Conservation (phyloP, 2,888 invertebrate genomes). For the Halocaridina rubra region DNA sequence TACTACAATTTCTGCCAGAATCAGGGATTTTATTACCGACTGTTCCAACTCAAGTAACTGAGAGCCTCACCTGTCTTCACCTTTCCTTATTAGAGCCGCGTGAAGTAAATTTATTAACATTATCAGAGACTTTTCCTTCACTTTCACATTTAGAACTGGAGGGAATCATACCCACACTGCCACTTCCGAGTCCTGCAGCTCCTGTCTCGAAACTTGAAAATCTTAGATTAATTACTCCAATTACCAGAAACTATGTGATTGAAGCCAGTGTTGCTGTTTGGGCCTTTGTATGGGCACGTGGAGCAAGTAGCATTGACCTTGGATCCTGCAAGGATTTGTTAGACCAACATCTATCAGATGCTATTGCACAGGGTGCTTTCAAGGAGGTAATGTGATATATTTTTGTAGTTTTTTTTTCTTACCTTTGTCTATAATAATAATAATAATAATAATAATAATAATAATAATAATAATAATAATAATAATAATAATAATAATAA, state of each 20-base stretch:
- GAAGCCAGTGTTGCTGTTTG: conserved; percentile 32
- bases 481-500: not conserved
- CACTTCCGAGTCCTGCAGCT: not conserved
- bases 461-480: not conserved
- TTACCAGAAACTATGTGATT: conserved; percentile 19
- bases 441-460: not conserved
- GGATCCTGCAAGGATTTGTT: conserved; percentile 31
- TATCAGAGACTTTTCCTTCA: conserved; percentile 28
- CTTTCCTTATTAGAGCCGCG: conserved; percentile 38
- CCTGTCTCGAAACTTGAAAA: conserved; percentile 18
- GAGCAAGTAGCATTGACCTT: conserved; percentile 11
- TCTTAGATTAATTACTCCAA: conserved; percentile 30
- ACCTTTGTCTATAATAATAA: not conserved
- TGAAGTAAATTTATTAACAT: not conserved
- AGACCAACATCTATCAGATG: conserved; percentile 18
- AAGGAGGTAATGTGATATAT: conserved; percentile 36
- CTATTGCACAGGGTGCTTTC: conserved; percentile 25
- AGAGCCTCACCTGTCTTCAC: conserved; percentile 38
- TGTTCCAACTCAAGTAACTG: not conserved
- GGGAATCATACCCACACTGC: conserved; percentile 33
- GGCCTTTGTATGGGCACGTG: conserved; percentile 31
- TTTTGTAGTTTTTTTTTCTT: too few relatives aligned
- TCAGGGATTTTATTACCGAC: not conserved
- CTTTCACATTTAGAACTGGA: conserved; percentile 36
- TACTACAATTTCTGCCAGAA: conserved; percentile 32